phyloP scores from a whole-genome alignment of 2,113 vertebrate genomes.

The Morone saxatilis region DNA sequence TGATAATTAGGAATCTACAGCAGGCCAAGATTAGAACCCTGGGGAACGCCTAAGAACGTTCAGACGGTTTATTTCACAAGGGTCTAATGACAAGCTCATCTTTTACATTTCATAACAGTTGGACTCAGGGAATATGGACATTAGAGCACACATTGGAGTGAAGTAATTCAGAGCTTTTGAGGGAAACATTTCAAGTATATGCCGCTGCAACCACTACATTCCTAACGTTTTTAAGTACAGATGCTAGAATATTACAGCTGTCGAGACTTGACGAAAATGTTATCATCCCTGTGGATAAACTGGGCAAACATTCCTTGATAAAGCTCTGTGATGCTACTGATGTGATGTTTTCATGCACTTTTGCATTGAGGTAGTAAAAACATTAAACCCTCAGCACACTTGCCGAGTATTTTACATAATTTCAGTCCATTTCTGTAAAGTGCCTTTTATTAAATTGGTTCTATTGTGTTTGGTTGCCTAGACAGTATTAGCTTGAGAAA shows the following conservation, averaged over 20 bases:
- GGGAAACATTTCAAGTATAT: not conserved
- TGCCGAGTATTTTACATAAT: too few relatives aligned
- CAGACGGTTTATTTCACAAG: conserved; percentile 17
- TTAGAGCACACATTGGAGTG: conserved; percentile 9
- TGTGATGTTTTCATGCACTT: not conserved
- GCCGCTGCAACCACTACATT: not conserved
- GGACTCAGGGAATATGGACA: not conserved
- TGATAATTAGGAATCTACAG: conserved; percentile 66
- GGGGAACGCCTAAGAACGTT: conserved; percentile 46
- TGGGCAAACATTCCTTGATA: not conserved
- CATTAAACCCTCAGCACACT: too few relatives aligned
- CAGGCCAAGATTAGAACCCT: conserved; percentile 59
- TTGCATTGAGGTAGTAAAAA: not conserved
- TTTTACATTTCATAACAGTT: not conserved
- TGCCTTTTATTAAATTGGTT: too few relatives aligned
- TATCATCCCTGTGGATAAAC: conserved; percentile 17
- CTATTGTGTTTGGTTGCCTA: not conserved
- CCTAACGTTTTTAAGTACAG: not conserved
- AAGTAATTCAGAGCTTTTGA: not conserved
- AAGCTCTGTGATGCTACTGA: conserved; percentile 19
- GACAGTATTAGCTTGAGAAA: not conserved
- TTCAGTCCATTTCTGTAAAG: not conserved
- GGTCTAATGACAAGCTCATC: not conserved
- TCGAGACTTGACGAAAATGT: conserved; percentile 27
- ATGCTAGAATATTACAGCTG: conserved; percentile 8